phyloP scores from a whole-genome alignment of 53 echinoderm and acorn worm species.

The Pentamera pediparva region DNA sequence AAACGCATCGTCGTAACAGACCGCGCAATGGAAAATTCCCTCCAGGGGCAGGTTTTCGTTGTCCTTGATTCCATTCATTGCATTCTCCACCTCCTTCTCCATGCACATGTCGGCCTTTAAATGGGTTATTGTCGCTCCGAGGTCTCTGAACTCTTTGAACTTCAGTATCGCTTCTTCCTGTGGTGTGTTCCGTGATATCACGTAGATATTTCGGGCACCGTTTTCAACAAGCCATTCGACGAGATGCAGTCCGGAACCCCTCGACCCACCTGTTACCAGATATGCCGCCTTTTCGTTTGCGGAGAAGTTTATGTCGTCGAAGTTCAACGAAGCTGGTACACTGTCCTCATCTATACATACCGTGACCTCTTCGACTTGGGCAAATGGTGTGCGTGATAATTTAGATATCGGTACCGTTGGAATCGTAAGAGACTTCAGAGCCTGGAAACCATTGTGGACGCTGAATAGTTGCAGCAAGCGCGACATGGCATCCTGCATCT shows the following conservation, averaged over 20 bases:
- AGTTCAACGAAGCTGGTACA: constrained; percentile 79
- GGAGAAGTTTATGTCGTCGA: constrained; percentile 80
- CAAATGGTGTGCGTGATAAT: constrained; percentile 75
- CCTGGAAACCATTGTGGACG: constrained; percentile 94
- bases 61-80: constrained; percentile 66
- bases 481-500: constrained; percentile 90
- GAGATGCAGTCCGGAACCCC: constrained; percentile 76
- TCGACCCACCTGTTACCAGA: constrained; percentile 87
- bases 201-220: constrained; percentile 83
- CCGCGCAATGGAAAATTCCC: constrained; percentile 92
- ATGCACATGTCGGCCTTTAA: constrained; percentile 70
- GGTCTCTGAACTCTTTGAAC: constrained; percentile 78
- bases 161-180: constrained; percentile 79
- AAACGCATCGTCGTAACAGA: constrained; percentile 64
- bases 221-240: constrained; percentile 88
- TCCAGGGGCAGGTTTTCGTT: constrained; percentile 75
- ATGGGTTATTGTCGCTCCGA: constrained; percentile 80
- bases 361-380: constrained; percentile 70
- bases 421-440: constrained; percentile 80
- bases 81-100: constrained; percentile 81
- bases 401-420: constrained; percentile 94
- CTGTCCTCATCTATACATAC: constrained; percentile 87
- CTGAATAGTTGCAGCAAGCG: constrained; percentile 90
- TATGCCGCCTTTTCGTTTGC: constrained; percentile 73
- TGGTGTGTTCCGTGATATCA: constrained; percentile 74